Conservation (phyloP, 2,888 invertebrate species). For the Sinhomidia bicolor region DNA sequence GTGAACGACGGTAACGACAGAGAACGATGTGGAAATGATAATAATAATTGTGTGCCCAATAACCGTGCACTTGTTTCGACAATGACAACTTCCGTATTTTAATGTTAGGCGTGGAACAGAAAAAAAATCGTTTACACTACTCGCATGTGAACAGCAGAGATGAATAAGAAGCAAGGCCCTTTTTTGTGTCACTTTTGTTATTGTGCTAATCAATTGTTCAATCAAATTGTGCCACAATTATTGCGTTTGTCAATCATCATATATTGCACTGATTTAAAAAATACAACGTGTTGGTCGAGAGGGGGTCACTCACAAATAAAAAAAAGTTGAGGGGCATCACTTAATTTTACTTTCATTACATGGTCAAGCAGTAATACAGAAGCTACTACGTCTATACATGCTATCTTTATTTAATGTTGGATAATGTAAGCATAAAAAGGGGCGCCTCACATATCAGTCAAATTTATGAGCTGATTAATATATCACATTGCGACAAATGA, state of each 20-base stretch:
- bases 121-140: slow-evolving; percentile 47
- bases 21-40: no score
- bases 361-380: slow-evolving; percentile 42
- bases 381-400: neutral
- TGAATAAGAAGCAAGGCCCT: slow-evolving; percentile 61
- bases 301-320: slow-evolving; percentile 59
- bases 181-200: slow-evolving; percentile 55
- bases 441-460: slow-evolving; percentile 60
- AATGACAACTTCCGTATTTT: slow-evolving; percentile 61
- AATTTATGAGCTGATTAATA: slow-evolving; percentile 63
- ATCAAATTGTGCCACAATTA: slow-evolving; percentile 62
- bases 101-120: slow-evolving; percentile 54
- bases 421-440: slow-evolving; percentile 56
- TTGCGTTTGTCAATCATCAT: slow-evolving; percentile 71
- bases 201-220: slow-evolving; percentile 64
- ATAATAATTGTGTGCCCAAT: neutral
- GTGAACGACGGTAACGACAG: neutral
- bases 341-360: slow-evolving; percentile 60
- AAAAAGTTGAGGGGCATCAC: slow-evolving; percentile 63
- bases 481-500: slow-evolving; percentile 63
- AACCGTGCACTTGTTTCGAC: neutral
- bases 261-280: slow-evolving; percentile 39
- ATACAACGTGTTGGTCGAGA: slow-evolving; percentile 48
- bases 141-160: slow-evolving; percentile 7
- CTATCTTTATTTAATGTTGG: slow-evolving; percentile 22